Evolutionary conservation across 2,888 invertebrate genomes (phyloP), one percentile per base, ranked within the genome.

Genomic region (Napeogenes sylphis): DNA sequence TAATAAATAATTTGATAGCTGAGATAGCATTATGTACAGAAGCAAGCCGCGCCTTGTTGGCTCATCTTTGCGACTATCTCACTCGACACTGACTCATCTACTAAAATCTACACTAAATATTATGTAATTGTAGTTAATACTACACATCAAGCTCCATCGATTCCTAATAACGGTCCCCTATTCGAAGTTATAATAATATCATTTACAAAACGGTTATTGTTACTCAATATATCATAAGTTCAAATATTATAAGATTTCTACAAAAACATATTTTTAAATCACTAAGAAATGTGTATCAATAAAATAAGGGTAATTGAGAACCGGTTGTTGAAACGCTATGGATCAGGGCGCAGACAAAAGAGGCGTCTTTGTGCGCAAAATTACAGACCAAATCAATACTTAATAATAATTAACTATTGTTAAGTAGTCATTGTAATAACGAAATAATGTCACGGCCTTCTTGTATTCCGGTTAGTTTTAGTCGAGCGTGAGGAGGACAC

Each of bases 1-100:
- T 85, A 90, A 90, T 90, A 90, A 90, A 89, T 90, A 88, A 81
- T 85, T 82, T 84, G 75, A 65, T 57, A 75, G 81, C 75, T 74
- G 73, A 83, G 80, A 85, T 76, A 87, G 90, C 88, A 80, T 73
- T 89, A 89, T 90, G 65, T 90, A 90, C 90, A 90, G 75, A 90
- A 90, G 90, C 90, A 82, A 75, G 78, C 78, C 76, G 83, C 86
- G 82, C 82, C 72, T 71, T 69, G 74, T 77, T 78, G 75, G 73
- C 76, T 70, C 70, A 67, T 68, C 73, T 64, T 65, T 68, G 69
- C 65, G 61, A 69, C 72, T 72, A 75, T 74, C 75, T 74, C 75
- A 63, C 70, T 71, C 73, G 67, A 71, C 71, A 72, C 65, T 60
- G 45, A 68, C 69, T 72, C 73, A 71, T 72, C 65, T 65, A 71